Percentiles rank a stretch among this genome's conserved stretches.
These are phyloP conservation scores for Apis laboriosa DNA, from an alignment of 1,140 invertebrate species.

Conservation along the genomic window DNA sequence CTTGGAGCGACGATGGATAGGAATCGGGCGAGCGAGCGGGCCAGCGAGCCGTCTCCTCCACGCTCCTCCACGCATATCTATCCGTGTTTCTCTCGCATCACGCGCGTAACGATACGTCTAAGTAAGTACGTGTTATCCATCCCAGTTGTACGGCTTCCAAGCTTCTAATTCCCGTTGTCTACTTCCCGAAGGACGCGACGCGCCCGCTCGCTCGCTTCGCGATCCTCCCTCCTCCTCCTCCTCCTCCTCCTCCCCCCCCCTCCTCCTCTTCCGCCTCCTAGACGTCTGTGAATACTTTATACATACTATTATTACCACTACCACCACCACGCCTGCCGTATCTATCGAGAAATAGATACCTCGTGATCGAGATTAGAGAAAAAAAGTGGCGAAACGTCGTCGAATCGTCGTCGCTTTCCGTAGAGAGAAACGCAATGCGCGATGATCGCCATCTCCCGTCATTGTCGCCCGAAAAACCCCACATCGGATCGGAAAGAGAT, in stretches of 20 bases:
- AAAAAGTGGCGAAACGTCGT: background rate
- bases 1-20: background rate
- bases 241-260: background rate
- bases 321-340: background rate
- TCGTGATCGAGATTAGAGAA: background rate
- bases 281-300: conserved; percentile 37
- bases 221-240: background rate
- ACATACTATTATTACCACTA: background rate
- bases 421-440: conserved; percentile 24
- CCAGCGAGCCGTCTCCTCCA: background rate
- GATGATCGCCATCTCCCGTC: conserved; percentile 6
- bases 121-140: conserved; percentile 17
- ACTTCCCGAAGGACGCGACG: conserved; percentile 10
- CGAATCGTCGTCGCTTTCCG: conserved; percentile 29
- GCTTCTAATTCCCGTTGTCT: conserved; percentile 33
- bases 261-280: background rate
- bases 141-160: conserved; percentile 39
- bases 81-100: conserved; percentile 38
- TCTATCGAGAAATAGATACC: conserved; percentile 5
- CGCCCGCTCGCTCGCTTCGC: background rate
- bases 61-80: background rate
- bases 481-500: conserved; percentile 46
- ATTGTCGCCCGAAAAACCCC: background rate
- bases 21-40: background rate
- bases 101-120: conserved; percentile 37